These are phyloP conservation scores for Crossaster papposus DNA, from an alignment of 53 echinoderm and acorn worm species.

Conservation along the genomic window DNA sequence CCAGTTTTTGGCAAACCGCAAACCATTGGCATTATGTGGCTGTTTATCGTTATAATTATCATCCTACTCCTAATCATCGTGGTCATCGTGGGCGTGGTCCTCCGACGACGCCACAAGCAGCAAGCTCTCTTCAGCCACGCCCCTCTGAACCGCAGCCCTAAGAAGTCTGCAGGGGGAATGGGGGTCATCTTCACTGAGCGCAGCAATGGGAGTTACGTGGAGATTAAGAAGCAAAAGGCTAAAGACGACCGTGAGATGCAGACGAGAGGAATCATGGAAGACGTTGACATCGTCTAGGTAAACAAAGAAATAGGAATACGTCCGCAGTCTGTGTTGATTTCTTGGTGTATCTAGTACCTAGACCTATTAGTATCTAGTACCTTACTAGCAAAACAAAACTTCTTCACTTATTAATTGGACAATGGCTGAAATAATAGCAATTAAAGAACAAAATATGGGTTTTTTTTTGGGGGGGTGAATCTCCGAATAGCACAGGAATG, in stretches of 20 bases:
- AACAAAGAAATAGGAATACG: too few species aligned
- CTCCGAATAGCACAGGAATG: too few species aligned
- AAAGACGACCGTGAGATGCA: constrained; percentile 49
- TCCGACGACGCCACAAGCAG: constrained; percentile 57
- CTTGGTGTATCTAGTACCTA: too few species aligned
- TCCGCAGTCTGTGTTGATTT: too few species aligned
- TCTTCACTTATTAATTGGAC: too few species aligned
- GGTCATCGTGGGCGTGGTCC: constrained; percentile 29
- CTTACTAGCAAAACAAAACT: too few species aligned
- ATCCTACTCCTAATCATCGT: constrained; percentile 65
- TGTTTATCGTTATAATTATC: constrained; percentile 65
- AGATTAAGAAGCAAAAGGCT: constrained; percentile 63
- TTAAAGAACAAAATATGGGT: too few species aligned
- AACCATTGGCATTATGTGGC: constrained; percentile 52
- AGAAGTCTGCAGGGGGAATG: constrained; percentile 29
- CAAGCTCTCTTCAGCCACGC: constrained; percentile 54
- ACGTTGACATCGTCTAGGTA: constrained; percentile 43
- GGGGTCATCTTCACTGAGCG: constrained; percentile 48
- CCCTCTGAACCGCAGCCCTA: constrained; percentile 50
- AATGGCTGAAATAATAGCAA: too few species aligned
- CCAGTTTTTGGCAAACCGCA: constrained; percentile 53
- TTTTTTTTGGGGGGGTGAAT: too few species aligned
- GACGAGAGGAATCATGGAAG: constrained; percentile 38
- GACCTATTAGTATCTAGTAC: too few species aligned
- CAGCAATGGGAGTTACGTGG: constrained; percentile 50